A percentile compares a stretch with the other conserved stretches of the same genome.
Evolutionary conservation across 1,140 invertebrate species (phyloP).

Genomic region (Arion vulgaris): DNA sequence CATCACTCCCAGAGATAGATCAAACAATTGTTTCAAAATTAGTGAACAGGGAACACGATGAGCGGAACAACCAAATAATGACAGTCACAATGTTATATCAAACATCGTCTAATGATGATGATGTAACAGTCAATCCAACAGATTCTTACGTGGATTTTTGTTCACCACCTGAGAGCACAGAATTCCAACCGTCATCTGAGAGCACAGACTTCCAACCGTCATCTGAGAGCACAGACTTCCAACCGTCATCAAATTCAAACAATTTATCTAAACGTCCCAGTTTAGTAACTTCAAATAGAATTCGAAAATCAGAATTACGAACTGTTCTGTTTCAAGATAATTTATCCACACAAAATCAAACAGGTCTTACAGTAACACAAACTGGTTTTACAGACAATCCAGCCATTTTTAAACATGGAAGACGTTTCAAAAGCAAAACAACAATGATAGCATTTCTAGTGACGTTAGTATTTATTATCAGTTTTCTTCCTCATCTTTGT

Average conservation of each 20-base stretch:
- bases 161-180: neutral
- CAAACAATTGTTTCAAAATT: too few relatives aligned
- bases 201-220: too few relatives aligned
- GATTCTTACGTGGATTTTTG: neutral
- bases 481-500: constrained; percentile 48
- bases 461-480: constrained; percentile 50
- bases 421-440: constrained; percentile 25
- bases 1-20: too few relatives aligned
- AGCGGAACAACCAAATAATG: too few relatives aligned
- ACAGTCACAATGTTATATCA: too few relatives aligned
- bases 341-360: too few relatives aligned
- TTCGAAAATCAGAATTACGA: neutral
- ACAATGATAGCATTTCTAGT: constrained; percentile 48
- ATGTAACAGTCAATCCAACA: neutral
- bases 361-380: too few relatives aligned
- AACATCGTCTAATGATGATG: too few relatives aligned
- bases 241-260: neutral
- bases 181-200: too few relatives aligned
- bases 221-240: too few relatives aligned
- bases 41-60: too few relatives aligned
- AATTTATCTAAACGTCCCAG: neutral
- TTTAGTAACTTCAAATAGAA: neutral
- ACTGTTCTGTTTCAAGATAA: neutral
- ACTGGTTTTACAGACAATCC: too few relatives aligned
- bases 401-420: neutral